Evolutionary conservation across 2,113 vertebrate species (phyloP), one percentile per base, ranked within the genome.

Genomic region (Rhizomys pruinosus): DNA sequence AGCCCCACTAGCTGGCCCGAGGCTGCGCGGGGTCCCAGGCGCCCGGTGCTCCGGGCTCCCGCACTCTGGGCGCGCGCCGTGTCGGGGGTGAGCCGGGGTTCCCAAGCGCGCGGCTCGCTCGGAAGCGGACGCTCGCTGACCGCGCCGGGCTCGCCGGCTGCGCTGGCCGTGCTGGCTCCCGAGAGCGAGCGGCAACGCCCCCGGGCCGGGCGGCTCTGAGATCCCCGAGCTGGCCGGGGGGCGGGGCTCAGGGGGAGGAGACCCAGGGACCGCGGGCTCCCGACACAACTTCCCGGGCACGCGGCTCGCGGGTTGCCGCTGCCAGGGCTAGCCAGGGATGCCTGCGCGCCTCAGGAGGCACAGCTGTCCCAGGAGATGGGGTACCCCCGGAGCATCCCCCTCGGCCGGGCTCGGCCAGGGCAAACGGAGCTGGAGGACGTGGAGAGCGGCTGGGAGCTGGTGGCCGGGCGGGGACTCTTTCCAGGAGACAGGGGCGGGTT

Each of bases 281-380:
- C 25, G 74, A 93, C 92, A 90, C 96, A 97, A 97, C 97, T 97
- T 97, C 97, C 93, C 95, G 2, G 76, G 96, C 82, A 59, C 92
- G 81, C 73, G 57, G 82, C 57, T 74, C 87, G 82, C 94, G 69
- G 69, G 93, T 89, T 25, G 63, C 73, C 1, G 84, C 84, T 32
- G 37, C 73, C 1, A 27, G 90, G 57, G 73, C 64, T 25, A 27
- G 76, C 87, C 39, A 3, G 78, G 39, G 93, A 88, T 29, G 57
- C 87, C 72, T 76, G 4, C 68, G 90, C 73, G 68, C 76, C 74
- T 52, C 68, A 86, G 95, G 74, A 80, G 34, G 91, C 92, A 82
- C 91, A 16, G 84, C 79, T 90, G 59, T 87, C 82, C 4, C 7
- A 55, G 61, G 94, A 94, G 78, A 77, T 32, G 93, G 88, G 93